Evolutionary conservation across 2,888 invertebrate genomes (phyloP).

Genomic region (Caenorhabditis japonica): DNA sequence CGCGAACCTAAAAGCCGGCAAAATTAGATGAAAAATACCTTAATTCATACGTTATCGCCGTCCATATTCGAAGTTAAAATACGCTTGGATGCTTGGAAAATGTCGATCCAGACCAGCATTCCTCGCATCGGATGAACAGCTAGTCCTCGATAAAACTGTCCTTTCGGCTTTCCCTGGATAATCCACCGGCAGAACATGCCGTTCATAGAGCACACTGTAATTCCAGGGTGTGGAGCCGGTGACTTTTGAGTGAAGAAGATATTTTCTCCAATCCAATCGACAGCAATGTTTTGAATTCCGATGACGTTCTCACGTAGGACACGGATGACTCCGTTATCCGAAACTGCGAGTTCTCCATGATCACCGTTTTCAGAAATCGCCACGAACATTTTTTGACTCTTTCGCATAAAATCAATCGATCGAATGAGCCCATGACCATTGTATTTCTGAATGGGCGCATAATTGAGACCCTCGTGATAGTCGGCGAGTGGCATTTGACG

Average conservation of each 20-base stretch:
- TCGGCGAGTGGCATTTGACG: slow-evolving; percentile 37
- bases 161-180: slow-evolving; percentile 24
- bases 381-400: slow-evolving; percentile 23
- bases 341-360: slow-evolving; percentile 42
- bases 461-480: not conserved
- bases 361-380: not conserved
- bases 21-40: not conserved
- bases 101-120: slow-evolving; percentile 58
- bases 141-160: slow-evolving; percentile 38
- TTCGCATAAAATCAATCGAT: slow-evolving; percentile 21
- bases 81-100: slow-evolving; percentile 83
- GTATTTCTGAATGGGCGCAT: slow-evolving; percentile 16
- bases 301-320: slow-evolving; percentile 49
- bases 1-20: too few relatives aligned
- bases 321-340: slow-evolving; percentile 16
- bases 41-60: slow-evolving; percentile 84
- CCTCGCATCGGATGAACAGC: slow-evolving; percentile 57
- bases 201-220: slow-evolving; percentile 49
- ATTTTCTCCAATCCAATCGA: slow-evolving; percentile 60
- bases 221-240: slow-evolving; percentile 51
- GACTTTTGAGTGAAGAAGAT: slow-evolving; percentile 55
- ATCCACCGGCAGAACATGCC: slow-evolving; percentile 59
- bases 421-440: slow-evolving; percentile 9
- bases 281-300: slow-evolving; percentile 55
- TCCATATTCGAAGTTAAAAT: slow-evolving; percentile 96